Conservation (phyloP, 37 sponge, comb jelly and placozoan genomes). For the Oopsacas minuta region DNA sequence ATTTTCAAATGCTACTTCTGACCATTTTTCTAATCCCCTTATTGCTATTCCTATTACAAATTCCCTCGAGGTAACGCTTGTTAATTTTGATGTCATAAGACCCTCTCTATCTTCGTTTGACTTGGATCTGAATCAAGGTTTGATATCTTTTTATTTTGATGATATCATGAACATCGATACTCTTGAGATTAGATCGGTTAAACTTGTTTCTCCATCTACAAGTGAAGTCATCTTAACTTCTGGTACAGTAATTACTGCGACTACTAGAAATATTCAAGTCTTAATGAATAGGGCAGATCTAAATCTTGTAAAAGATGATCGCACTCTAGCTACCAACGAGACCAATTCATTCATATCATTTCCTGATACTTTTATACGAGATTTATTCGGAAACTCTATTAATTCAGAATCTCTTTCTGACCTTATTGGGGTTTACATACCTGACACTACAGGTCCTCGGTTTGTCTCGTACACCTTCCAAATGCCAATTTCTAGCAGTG, state of each 20-base stretch:
- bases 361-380: conserved; percentile 34
- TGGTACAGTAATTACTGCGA: neutral
- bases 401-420: neutral
- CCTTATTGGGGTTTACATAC: neutral
- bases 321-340: conserved; percentile 35
- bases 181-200: neutral
- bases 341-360: conserved; percentile 52
- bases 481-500: neutral
- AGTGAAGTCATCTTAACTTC: neutral
- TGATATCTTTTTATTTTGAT: conserved; percentile 44
- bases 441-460: neutral
- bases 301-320: neutral
- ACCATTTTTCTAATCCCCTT: neutral
- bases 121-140: conserved; percentile 45
- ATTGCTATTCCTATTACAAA: neutral
- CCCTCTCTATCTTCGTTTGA: conserved; percentile 46
- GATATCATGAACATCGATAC: conserved; percentile 50
- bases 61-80: neutral
- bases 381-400: conserved; percentile 19
- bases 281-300: neutral
- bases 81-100: conserved; percentile 29
- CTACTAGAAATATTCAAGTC: neutral
- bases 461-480: neutral
- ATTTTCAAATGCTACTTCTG: neutral
- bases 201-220: neutral